Conservation (phyloP, 2,113 vertebrate genomes). For the Nestor notabilis region DNA sequence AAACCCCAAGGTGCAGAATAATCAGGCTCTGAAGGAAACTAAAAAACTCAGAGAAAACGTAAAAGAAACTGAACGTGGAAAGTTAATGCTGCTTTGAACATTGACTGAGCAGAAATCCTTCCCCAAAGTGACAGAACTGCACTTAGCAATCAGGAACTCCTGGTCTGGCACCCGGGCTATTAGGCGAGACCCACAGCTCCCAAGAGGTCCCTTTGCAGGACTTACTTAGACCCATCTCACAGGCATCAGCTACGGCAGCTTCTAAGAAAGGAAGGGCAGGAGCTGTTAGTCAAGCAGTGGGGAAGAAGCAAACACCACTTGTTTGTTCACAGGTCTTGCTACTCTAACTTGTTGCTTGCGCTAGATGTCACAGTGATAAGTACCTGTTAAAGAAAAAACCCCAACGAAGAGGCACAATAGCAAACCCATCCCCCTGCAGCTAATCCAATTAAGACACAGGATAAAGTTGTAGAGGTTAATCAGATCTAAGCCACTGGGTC, state of each 20-base stretch:
- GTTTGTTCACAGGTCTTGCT: not conserved
- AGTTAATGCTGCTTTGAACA: not conserved
- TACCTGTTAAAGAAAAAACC: not conserved
- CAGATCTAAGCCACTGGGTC: slow-evolving; percentile 29
- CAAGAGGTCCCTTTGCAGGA: not conserved
- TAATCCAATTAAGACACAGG: slow-evolving; percentile 43
- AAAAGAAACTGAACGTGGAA: not conserved
- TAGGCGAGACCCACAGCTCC: not conserved
- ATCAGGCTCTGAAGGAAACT: not conserved
- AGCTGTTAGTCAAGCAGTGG: not conserved
- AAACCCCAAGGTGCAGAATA: not conserved
- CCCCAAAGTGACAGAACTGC: not conserved
- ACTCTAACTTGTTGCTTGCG: not conserved
- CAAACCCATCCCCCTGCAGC: not conserved
- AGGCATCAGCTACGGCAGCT: not conserved
- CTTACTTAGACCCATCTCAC: not conserved
- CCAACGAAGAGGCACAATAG: not conserved
- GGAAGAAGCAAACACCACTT: not conserved
- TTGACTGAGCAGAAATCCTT: not conserved
- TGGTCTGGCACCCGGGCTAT: not conserved
- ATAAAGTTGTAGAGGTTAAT: slow-evolving; percentile 51
- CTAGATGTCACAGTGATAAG: not conserved
- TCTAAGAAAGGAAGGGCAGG: not conserved
- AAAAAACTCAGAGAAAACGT: not conserved
- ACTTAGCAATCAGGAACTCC: not conserved